Percentiles rank a stretch among this genome's conserved stretches.
phyloP scores from a whole-genome alignment of 1,140 invertebrate genomes.

The Lethocerus indicus region DNA sequence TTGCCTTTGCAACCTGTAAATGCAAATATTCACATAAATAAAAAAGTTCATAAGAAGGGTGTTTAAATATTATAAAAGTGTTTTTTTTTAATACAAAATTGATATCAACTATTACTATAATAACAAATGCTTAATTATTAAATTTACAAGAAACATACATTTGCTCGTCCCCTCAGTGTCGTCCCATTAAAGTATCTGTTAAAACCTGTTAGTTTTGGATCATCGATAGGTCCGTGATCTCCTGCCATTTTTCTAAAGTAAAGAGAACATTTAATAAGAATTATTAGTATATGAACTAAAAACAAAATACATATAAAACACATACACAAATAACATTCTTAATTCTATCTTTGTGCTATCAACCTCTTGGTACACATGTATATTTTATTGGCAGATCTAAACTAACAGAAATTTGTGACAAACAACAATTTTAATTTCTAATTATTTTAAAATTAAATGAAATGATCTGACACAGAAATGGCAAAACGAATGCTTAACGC shows the following conservation, averaged over 20 bases:
- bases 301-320: neutral
- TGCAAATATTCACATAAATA: neutral
- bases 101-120: neutral
- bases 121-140: neutral
- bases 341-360: neutral
- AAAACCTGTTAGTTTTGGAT: conserved; percentile 20
- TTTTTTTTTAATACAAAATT: neutral
- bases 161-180: conserved; percentile 19
- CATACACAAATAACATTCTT: neutral
- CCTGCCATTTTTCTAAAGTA: conserved; percentile 13
- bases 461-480: too few species aligned
- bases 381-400: too few species aligned
- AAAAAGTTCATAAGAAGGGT: neutral
- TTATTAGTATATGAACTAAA: neutral
- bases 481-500: too few species aligned
- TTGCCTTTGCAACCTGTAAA: conserved; percentile 41
- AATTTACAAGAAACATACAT: conserved; percentile 16
- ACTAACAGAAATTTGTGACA: too few species aligned
- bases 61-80: neutral
- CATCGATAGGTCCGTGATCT: conserved; percentile 13
- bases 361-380: too few species aligned
- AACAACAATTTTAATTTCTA: too few species aligned
- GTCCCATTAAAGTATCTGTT: conserved; percentile 20
- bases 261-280: neutral
- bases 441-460: too few species aligned